Evolutionary conservation across 1,140 invertebrate genomes (phyloP).

Genomic region (Pollicipes pollicipes): DNA sequence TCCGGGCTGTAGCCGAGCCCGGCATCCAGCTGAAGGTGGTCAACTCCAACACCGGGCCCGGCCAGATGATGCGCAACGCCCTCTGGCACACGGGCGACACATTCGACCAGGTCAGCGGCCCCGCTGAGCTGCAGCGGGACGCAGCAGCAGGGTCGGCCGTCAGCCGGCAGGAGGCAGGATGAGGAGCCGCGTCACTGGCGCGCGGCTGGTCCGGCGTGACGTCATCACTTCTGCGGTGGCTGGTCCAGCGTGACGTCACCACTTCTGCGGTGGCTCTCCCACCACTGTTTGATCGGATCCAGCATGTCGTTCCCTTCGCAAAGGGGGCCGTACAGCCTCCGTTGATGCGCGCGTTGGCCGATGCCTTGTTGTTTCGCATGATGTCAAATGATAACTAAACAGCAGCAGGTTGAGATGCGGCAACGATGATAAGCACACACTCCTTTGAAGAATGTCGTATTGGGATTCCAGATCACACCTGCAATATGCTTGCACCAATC

Average conservation of each 20-base stretch:
- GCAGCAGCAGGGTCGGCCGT: not conserved
- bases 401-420: too few relatives aligned
- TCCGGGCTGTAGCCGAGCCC: slow-evolving; percentile 70
- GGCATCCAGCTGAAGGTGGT: slow-evolving; percentile 86
- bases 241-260: too few relatives aligned
- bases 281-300: too few relatives aligned
- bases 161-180: not conserved
- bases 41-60: slow-evolving; percentile 75
- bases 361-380: too few relatives aligned
- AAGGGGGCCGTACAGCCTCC: too few relatives aligned
- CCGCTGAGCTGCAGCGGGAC: not conserved
- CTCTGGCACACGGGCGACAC: slow-evolving; percentile 88
- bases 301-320: too few relatives aligned
- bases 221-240: too few relatives aligned
- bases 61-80: slow-evolving; percentile 70
- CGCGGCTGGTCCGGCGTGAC: not conserved
- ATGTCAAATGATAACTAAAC: too few relatives aligned
- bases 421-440: too few relatives aligned
- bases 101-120: slow-evolving; percentile 45
- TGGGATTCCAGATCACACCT: not conserved
- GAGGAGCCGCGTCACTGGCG: not conserved
- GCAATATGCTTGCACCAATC: not conserved
- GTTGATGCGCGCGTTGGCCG: too few relatives aligned
- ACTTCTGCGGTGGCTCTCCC: too few relatives aligned
- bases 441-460: too few relatives aligned